phyloP scores from a whole-genome alignment of 1,140 invertebrate genomes.

The Cyphomyrmex costatus region DNA sequence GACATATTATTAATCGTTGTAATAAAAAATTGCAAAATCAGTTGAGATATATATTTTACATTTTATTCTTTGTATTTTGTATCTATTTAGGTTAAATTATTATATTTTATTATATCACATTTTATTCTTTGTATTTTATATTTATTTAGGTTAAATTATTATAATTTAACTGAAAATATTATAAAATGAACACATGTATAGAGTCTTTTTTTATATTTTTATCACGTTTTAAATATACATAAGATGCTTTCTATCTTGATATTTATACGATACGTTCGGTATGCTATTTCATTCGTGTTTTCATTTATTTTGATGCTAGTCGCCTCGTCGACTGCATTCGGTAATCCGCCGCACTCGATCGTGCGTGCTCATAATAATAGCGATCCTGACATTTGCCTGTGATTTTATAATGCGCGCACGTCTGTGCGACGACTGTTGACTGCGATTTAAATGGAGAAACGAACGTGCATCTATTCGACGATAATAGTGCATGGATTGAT shows the following conservation, averaged over 20 bases:
- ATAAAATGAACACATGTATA: neutral
- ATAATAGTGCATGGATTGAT: slow-evolving; percentile 51
- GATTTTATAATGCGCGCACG: slow-evolving; percentile 58
- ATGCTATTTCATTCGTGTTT: neutral
- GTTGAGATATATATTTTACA: neutral
- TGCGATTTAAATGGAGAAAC: slow-evolving; percentile 50
- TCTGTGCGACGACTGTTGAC: slow-evolving; percentile 9
- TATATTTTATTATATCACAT: no score
- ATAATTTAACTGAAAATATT: neutral
- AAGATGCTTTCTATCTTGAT: neutral
- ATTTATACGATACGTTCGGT: neutral
- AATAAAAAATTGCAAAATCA: neutral
- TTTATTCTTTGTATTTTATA: neutral
- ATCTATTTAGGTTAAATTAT: neutral
- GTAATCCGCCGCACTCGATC: slow-evolving; percentile 25
- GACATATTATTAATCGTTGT: neutral
- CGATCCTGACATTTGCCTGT: slow-evolving; percentile 54
- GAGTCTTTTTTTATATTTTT: neutral
- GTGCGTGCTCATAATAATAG: slow-evolving; percentile 59
- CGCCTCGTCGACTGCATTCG: neutral
- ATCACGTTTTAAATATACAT: neutral
- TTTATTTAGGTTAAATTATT: neutral
- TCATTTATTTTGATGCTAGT: slow-evolving; percentile 32
- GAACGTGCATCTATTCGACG: slow-evolving; percentile 23
- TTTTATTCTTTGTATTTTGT: neutral